Conservation (phyloP, 37 sponge, comb jelly and placozoan genomes). For the Chondrilla cf. caribensis region DNA sequence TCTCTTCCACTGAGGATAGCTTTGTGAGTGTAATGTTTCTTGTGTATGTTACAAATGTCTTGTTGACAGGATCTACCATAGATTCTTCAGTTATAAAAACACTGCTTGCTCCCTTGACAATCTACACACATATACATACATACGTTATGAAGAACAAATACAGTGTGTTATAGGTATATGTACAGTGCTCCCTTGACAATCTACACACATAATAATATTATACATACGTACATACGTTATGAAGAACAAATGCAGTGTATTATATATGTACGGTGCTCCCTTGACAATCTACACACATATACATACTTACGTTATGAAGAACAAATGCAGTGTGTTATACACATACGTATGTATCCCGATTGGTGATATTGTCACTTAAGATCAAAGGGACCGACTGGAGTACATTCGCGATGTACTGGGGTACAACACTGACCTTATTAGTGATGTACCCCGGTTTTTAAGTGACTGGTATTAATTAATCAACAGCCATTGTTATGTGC, state of each 20-base stretch:
- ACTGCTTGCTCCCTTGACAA: conserved; percentile 7
- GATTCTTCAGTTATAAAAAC: conserved; percentile 73
- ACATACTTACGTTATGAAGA: neutral
- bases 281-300: neutral
- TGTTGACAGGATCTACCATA: conserved; percentile 48
- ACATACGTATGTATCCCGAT: neutral
- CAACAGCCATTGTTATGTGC: no score
- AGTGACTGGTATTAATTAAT: no score
- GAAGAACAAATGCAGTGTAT: neutral
- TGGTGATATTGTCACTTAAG: neutral
- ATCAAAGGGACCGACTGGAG: neutral
- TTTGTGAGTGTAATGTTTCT: conserved; percentile 67
- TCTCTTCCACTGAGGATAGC: conserved; percentile 74
- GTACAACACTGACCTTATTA: no score
- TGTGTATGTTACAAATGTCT: conserved; percentile 75
- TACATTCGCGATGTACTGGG: no score
- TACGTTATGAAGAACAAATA: neutral
- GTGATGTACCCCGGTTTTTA: no score
- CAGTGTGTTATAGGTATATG: neutral
- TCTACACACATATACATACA: neutral
- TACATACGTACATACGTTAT: neutral
- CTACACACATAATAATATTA: neutral
- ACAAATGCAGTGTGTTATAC: neutral
- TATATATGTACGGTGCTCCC: neutral
- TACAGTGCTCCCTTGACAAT: neutral